These are phyloP conservation scores for Thalassoma bifasciatum DNA, from an alignment of 2,113 vertebrate genomes.

Conservation along the genomic window DNA sequence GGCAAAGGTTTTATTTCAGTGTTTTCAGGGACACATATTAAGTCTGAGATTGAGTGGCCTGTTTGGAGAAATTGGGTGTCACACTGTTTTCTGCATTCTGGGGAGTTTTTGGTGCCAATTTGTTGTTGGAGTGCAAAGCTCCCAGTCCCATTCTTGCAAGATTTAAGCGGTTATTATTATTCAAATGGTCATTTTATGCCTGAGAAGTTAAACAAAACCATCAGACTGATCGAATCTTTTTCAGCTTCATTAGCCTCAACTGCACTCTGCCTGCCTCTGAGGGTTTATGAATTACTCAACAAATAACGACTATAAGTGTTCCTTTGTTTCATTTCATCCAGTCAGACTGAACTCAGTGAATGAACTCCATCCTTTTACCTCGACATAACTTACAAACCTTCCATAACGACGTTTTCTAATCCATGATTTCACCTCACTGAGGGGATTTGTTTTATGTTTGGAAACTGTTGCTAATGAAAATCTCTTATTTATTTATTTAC, in stretches of 20 bases:
- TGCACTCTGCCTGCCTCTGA: background rate
- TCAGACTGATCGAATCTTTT: background rate
- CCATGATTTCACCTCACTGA: background rate
- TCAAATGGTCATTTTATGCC: background rate
- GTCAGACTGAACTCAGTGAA: background rate
- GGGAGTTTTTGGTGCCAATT: background rate
- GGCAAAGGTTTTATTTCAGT: too few relatives aligned
- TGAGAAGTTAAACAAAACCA: background rate
- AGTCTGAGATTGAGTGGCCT: too few relatives aligned
- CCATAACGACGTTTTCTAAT: background rate
- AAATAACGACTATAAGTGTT: background rate
- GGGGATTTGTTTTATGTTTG: background rate
- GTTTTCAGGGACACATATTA: too few relatives aligned
- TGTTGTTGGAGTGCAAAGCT: background rate
- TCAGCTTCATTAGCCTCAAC: background rate
- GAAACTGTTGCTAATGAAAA: too few relatives aligned
- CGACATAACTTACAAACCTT: background rate
- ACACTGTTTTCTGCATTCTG: too few relatives aligned
- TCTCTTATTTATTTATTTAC: too few relatives aligned
- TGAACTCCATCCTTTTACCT: background rate
- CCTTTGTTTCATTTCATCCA: background rate
- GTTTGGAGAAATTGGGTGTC: background rate
- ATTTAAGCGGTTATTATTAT: background rate
- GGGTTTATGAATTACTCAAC: background rate
- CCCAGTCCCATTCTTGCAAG: background rate